Evolutionary conservation across 2,797 vertebrate species (phyloP).

Genomic region (Meriones psammophilus): DNA sequence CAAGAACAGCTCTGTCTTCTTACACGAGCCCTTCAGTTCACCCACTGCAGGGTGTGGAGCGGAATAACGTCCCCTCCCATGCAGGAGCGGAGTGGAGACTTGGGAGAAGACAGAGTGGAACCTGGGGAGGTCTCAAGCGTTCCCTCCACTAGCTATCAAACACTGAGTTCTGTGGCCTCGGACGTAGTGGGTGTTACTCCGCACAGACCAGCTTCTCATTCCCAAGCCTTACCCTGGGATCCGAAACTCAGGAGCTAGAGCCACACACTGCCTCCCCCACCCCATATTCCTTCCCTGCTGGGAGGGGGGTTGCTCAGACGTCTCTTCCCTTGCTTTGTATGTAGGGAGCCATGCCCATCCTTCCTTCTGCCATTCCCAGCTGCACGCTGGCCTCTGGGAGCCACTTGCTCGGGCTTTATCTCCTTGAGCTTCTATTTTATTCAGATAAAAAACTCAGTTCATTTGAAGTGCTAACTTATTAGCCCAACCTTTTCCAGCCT

Average conservation of each 20-base stretch:
- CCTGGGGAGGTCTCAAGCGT: not conserved
- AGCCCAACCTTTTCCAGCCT: not conserved
- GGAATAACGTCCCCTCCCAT: not conserved
- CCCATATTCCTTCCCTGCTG: fast-evolving
- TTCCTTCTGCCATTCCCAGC: fast-evolving
- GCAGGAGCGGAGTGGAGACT: no score
- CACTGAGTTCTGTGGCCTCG: not conserved
- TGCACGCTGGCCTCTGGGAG: fast-evolving
- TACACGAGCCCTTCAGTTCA: not conserved
- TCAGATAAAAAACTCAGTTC: not conserved
- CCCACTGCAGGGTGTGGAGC: fast-evolving
- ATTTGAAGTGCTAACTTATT: not conserved
- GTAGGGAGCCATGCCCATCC: fast-evolving
- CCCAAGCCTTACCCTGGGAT: not conserved
- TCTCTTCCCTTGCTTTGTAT: not conserved
- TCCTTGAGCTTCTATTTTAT: not conserved
- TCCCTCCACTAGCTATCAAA: fast-evolving
- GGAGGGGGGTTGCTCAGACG: not conserved
- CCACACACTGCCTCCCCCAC: not conserved
- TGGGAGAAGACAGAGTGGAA: not conserved
- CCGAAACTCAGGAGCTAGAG: not conserved
- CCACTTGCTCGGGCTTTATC: not conserved
- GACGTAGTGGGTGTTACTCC: not conserved
- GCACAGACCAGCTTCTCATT: not conserved
- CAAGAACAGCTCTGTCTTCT: not conserved